Base-by-base conservation (phyloP, 92 coral and sea anemone genomes). In the Metridium senile region DNA sequence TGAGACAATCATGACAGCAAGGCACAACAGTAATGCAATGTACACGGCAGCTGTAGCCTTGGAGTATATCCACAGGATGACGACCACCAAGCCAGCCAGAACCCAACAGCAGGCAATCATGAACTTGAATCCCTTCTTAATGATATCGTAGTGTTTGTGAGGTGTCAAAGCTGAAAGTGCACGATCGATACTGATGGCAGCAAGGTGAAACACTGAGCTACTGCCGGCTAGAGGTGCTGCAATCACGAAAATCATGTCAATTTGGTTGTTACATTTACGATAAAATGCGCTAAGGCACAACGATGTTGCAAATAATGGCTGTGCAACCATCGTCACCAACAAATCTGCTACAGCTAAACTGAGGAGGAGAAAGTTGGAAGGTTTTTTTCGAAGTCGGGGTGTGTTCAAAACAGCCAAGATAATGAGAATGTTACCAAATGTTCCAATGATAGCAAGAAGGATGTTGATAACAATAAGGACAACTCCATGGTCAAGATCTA, bases 281-380 rank as follows among this genome's bases (percentile, higher is more conserved):
- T 2, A 11, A 61, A 22, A 61, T 7, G 66, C 22, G 1, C 22
- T 23, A 2, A 61, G 1, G 1, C 28, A 61, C 7, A 61, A 2
- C 22, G 66, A 23, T 6, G 66, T 8, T 4, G 33, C 17, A 18
- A 61, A 27, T 23, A 61, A 26, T 7, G 66, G 66, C 66, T 61
- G 66, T 23, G 66, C 66, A 7, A 61, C 11, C 9, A 61, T 26
- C 31, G 66, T 61, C 33, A 61, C 66, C 33, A 26, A 61, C 66
- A 61, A 61, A 61, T 61, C 66, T 2, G 66, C 66, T 23, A 61
- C 66, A 7, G 66, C 66, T 61, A 61, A 61, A 61, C 66, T 61
- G 30, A 61, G 32, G 66, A 61, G 66, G 22, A 61, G 32, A 61
- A 61, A 61, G 32, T 61, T 61, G 66, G 66, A 61, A 1, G 33